Conservation (phyloP, 2,888 invertebrate species). For the Eumerus sabulonum region DNA sequence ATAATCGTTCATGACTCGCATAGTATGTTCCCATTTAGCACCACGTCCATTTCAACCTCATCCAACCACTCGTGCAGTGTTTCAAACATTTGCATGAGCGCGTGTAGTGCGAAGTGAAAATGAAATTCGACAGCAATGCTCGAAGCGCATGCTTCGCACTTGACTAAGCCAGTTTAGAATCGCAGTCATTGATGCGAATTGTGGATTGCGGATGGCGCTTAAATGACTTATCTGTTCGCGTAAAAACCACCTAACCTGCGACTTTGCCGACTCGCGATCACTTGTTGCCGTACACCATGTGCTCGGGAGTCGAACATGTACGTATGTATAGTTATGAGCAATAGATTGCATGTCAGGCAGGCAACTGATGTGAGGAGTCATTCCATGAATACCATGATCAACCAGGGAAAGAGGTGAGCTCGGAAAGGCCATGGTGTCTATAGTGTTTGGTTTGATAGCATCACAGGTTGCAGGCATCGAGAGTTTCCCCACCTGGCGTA, state of each 20-base stretch:
- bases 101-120: slow-evolving; percentile 48
- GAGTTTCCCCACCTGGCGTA: slow-evolving; percentile 60
- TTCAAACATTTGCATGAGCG: slow-evolving; percentile 16
- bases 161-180: slow-evolving; percentile 47
- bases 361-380: slow-evolving; percentile 52
- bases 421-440: slow-evolving; percentile 54
- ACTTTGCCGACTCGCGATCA: slow-evolving; percentile 63
- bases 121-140: slow-evolving; percentile 41
- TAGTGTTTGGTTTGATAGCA: slow-evolving; percentile 56
- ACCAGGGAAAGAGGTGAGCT: slow-evolving; percentile 47
- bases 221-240: slow-evolving; percentile 68
- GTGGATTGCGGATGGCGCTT: too few species aligned
- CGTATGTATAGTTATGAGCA: slow-evolving; percentile 62
- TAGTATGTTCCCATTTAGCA: too few species aligned
- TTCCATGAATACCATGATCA: slow-evolving; percentile 54
- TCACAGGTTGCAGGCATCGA: slow-evolving; percentile 51
- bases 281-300: slow-evolving; percentile 64
- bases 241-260: slow-evolving; percentile 63
- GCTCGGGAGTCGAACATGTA: slow-evolving; percentile 1
- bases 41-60: too few species aligned
- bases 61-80: slow-evolving; percentile 8
- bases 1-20: too few species aligned
- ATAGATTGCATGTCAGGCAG: slow-evolving; percentile 44
- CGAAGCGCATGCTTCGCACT: slow-evolving; percentile 62
- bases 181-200: slow-evolving; percentile 57